Evolutionary conservation across 2,113 vertebrate species (phyloP).

Genomic region (Turdus rufiventris): DNA sequence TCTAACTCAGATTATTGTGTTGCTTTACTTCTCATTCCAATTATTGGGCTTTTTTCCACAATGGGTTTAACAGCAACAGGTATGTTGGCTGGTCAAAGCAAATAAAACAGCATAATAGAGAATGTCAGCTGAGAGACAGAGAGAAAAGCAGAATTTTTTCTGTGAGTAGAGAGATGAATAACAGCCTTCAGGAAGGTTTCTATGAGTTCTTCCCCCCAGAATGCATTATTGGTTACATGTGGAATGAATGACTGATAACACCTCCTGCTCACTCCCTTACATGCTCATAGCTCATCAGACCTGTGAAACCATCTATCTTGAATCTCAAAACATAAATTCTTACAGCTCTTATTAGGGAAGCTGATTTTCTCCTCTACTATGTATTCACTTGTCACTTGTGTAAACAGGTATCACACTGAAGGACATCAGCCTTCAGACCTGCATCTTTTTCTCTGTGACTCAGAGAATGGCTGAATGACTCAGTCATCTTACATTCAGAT

Average conservation of each 20-base stretch:
- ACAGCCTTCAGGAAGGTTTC: not conserved
- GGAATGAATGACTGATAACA: not conserved
- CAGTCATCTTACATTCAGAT: not conserved
- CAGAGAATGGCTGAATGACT: not conserved
- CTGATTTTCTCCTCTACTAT: not conserved
- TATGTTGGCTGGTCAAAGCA: not conserved
- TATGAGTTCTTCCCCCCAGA: not conserved
- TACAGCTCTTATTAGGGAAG: not conserved
- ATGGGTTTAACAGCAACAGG: not conserved
- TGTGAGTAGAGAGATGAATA: not conserved
- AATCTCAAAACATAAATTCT: slow-evolving; percentile 24
- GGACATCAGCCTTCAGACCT: not conserved
- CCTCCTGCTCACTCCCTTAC: not conserved
- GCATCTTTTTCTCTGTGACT: not conserved
- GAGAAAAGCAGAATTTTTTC: not conserved
- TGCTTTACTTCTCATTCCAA: not conserved
- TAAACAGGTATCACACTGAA: not conserved
- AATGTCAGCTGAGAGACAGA: not conserved
- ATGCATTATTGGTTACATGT: not conserved
- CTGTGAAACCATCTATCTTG: slow-evolving; percentile 42
- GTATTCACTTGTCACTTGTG: not conserved
- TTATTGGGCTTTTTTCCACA: not conserved
- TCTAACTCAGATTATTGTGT: not conserved
- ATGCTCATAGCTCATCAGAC: not conserved
- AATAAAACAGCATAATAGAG: not conserved